phyloP scores from a whole-genome alignment of 2,888 invertebrate genomes.

The Limnephilus auricula region DNA sequence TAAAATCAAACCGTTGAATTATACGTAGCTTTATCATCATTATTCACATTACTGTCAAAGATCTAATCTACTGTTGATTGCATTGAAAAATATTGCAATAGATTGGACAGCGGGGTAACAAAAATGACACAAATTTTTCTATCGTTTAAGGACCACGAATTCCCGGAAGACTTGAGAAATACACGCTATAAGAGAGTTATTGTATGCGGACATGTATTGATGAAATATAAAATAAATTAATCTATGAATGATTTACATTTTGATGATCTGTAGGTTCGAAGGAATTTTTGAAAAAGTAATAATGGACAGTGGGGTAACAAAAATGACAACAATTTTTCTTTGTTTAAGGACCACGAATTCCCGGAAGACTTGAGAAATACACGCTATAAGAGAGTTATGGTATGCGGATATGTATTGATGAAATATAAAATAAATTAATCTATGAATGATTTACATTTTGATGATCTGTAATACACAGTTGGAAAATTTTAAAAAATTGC shows the following conservation, averaged over 20 bases:
- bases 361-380: neutral
- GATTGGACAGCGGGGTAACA: neutral
- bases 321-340: neutral
- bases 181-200: neutral
- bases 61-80: conserved; percentile 26
- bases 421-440: no score
- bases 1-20: conserved; percentile 43
- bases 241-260: no score
- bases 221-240: no score
- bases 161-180: neutral
- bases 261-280: no score
- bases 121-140: neutral
- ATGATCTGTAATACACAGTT: no score
- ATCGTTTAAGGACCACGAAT: neutral
- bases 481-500: no score
- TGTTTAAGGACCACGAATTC: neutral
- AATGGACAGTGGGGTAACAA: neutral
- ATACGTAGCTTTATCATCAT: conserved; percentile 18
- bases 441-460: no score
- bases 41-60: neutral
- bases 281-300: no score
- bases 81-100: neutral
- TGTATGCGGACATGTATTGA: no score
- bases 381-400: neutral
- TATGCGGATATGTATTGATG: no score